phyloP scores from a whole-genome alignment of 2,797 vertebrate genomes.

The Hemibagrus guttatus region DNA sequence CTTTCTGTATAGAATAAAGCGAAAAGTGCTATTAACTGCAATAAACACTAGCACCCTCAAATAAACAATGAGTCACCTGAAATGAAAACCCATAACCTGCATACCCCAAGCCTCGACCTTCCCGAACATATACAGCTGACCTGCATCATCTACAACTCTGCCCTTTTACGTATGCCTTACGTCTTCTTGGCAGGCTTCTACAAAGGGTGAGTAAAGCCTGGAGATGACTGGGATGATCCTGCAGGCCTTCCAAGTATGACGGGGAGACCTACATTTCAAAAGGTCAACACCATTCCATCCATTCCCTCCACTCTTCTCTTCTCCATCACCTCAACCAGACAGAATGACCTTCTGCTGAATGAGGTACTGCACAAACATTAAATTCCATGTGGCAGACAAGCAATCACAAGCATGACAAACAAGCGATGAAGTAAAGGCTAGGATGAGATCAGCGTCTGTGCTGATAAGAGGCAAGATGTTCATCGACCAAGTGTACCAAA shows the following conservation, averaged over 20 bases:
- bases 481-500: not conserved
- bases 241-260: constrained; percentile 57
- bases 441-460: not conserved
- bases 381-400: not conserved
- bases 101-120: not conserved
- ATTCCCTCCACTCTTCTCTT: constrained; percentile 28
- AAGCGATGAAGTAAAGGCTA: not conserved
- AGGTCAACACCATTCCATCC: constrained; percentile 71
- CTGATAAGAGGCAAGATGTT: not conserved
- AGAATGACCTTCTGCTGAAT: constrained; percentile 43
- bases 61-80: not conserved
- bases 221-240: constrained; percentile 66
- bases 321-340: constrained; percentile 49
- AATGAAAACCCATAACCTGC: not conserved
- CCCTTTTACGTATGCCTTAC: constrained; percentile 6
- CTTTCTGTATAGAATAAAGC: not conserved
- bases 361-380: constrained; percentile 31
- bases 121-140: not conserved
- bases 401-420: not conserved
- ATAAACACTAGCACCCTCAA: not conserved
- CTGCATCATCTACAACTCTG: not conserved
- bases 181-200: constrained; percentile 36
- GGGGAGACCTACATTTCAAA: constrained; percentile 62
- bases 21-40: not conserved
- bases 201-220: constrained; percentile 50